Evolutionary conservation across 1,140 invertebrate species (phyloP).

Genomic region (Ceratosolen fusciceps): DNA sequence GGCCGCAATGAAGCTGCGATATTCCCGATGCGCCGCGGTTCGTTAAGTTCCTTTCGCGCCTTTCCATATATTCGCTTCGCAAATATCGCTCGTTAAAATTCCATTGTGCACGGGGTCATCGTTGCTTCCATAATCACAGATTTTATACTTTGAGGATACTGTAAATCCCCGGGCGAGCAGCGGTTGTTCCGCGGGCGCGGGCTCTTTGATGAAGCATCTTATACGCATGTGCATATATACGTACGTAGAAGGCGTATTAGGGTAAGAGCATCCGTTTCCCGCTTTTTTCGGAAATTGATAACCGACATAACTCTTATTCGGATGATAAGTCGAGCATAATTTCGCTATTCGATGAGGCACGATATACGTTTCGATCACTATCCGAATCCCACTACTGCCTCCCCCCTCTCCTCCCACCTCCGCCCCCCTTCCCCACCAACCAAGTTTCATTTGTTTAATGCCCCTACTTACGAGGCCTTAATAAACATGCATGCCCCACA

Average conservation of each 20-base stretch:
- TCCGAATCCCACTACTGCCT: no score
- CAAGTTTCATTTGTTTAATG: not conserved
- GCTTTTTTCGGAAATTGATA: constrained; percentile 3
- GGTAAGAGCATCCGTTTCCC: no score
- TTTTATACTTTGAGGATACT: constrained; percentile 14
- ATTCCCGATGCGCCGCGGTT: constrained; percentile 20
- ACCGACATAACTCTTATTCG: constrained; percentile 16
- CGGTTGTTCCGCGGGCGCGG: not conserved
- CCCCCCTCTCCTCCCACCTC: no score
- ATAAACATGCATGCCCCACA: not conserved
- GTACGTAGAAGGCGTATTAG: not conserved
- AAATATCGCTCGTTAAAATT: constrained; percentile 50
- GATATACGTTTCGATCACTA: no score
- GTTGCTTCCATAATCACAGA: constrained; percentile 41
- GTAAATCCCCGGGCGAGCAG: not conserved
- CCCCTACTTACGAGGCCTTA: not conserved
- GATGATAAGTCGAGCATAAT: constrained; percentile 29
- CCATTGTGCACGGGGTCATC: constrained; percentile 46
- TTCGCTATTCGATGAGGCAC: no score
- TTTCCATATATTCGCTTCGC: constrained; percentile 39
- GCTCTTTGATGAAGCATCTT: constrained; percentile 16
- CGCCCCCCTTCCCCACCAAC: no score
- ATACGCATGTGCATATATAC: not conserved
- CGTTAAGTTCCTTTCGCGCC: constrained; percentile 44
- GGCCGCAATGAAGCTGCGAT: constrained; percentile 35